These are phyloP conservation scores for Euglossa dilemma DNA, from an alignment of 1,140 invertebrate genomes.

Conservation along the genomic window DNA sequence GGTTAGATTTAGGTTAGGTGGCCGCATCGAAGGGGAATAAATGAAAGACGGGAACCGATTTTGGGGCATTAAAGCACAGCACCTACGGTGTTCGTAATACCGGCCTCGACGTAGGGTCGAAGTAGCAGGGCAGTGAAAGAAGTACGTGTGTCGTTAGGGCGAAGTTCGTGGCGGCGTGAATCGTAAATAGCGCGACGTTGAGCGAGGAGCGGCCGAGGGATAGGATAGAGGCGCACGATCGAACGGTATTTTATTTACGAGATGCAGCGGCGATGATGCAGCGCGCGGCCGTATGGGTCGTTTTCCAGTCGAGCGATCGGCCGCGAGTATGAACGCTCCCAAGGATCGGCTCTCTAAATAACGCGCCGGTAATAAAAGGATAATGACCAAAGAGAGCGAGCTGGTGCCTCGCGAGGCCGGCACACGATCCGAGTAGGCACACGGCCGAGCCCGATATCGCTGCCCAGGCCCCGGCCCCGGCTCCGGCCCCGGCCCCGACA, in stretches of 20 bases:
- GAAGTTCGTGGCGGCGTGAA: slow-evolving; percentile 50
- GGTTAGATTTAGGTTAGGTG: too few species aligned
- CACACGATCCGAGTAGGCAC: slow-evolving; percentile 29
- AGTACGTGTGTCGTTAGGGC: slow-evolving; percentile 60
- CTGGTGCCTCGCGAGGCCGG: slow-evolving; percentile 33
- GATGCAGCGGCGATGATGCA: slow-evolving; percentile 67
- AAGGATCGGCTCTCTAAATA: slow-evolving; percentile 73
- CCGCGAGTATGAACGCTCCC: slow-evolving; percentile 63
- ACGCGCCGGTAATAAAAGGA: slow-evolving; percentile 74
- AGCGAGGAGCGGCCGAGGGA: slow-evolving; percentile 2
- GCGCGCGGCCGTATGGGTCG: slow-evolving; percentile 57
- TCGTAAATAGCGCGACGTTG: slow-evolving; percentile 45
- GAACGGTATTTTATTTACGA: slow-evolving; percentile 69
- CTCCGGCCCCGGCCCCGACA: slow-evolving; percentile 44
- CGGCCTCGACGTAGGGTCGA: background rate
- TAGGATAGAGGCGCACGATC: slow-evolving; percentile 48
- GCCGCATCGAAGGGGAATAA: too few species aligned
- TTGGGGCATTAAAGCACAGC: too few species aligned
- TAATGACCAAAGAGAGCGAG: slow-evolving; percentile 71
- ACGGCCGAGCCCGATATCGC: slow-evolving; percentile 38
- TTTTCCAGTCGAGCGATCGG: slow-evolving; percentile 74
- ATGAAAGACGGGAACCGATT: too few species aligned
- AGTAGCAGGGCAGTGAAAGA: slow-evolving; percentile 39
- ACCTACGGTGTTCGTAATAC: background rate
- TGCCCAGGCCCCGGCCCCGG: slow-evolving; percentile 1